phyloP scores from a whole-genome alignment of 2,113 vertebrate species.

The Chrysemys picta region DNA sequence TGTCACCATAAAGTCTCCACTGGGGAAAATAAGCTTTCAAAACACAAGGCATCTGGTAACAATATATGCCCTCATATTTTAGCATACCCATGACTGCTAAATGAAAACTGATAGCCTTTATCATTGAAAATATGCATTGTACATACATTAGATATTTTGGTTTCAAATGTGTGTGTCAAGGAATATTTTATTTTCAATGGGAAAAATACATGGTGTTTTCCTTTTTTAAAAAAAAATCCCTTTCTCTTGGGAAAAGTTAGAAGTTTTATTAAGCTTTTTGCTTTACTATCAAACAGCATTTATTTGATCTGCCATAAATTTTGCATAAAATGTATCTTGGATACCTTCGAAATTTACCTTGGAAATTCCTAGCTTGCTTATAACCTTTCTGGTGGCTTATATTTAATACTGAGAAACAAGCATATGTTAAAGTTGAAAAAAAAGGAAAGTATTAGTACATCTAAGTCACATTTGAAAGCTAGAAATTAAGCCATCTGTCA shows the following conservation, averaged over 20 bases:
- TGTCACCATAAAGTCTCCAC: not conserved
- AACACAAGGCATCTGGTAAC: not conserved
- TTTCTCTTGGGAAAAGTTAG: not conserved
- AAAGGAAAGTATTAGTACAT: not conserved
- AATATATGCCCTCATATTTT: not conserved
- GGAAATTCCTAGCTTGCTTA: not conserved
- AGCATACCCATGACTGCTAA: not conserved
- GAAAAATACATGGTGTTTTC: not conserved
- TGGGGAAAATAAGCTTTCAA: not conserved
- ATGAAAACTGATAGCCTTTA: accelerated
- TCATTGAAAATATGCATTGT: not conserved
- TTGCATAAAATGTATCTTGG: not conserved
- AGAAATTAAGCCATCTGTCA: not conserved
- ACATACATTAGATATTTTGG: not conserved
- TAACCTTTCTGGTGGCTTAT: not conserved
- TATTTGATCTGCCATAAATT: not conserved
- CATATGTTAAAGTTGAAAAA: not conserved
- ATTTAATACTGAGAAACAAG: not conserved
- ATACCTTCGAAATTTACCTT: not conserved
- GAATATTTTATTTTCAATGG: not conserved
- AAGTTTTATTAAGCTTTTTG: accelerated
- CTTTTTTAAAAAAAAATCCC: not conserved
- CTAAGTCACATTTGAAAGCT: not conserved
- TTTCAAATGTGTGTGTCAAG: not conserved
- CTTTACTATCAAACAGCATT: not conserved